A percentile compares a stretch with the other conserved stretches of the same genome.
These are phyloP conservation scores for Verasper variegatus DNA, from an alignment of 2,113 vertebrate species.

Conservation along the genomic window DNA sequence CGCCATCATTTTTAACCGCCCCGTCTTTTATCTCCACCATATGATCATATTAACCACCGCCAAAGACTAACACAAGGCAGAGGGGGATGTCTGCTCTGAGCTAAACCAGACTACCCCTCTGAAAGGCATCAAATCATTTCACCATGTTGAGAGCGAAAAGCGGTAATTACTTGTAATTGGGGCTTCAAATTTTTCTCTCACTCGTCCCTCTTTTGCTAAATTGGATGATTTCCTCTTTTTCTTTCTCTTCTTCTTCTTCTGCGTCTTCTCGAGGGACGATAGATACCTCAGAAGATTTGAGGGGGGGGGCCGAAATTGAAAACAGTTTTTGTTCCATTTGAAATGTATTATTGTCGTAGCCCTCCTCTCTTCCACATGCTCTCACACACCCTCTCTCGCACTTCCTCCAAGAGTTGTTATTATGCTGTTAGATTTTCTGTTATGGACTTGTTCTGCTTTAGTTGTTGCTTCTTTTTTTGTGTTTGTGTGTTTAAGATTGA, in stretches of 20 bases:
- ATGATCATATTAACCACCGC: slow-evolving; percentile 90
- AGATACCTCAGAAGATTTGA: slow-evolving; percentile 88
- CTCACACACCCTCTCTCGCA: background rate
- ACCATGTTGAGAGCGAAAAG: slow-evolving; percentile 99
- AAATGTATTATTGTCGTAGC: slow-evolving; percentile 88
- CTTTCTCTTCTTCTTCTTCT: slow-evolving; percentile 53
- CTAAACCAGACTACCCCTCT: slow-evolving; percentile 94
- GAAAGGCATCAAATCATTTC: slow-evolving; percentile 99
- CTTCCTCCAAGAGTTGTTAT: slow-evolving; percentile 42
- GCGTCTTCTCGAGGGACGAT: slow-evolving; percentile 86
- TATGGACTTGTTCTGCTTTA: background rate
- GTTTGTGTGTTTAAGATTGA: background rate
- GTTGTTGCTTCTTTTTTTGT: background rate
- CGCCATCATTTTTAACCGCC: slow-evolving; percentile 62
- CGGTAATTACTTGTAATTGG: slow-evolving; percentile 99
- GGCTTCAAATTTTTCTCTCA: slow-evolving; percentile 88
- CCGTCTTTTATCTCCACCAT: slow-evolving; percentile 86
- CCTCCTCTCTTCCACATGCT: slow-evolving; percentile 71
- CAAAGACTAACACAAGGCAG: slow-evolving; percentile 93
- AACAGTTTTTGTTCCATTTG: slow-evolving; percentile 94
- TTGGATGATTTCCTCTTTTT: slow-evolving; percentile 92
- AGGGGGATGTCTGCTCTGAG: slow-evolving; percentile 96
- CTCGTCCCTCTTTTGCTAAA: slow-evolving; percentile 84
- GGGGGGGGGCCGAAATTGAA: slow-evolving; percentile 84
- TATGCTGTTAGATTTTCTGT: slow-evolving; percentile 57